These are phyloP conservation scores for Holacanthella duospinosa DNA, from an alignment of 2,888 invertebrate genomes.

Conservation along the genomic window DNA sequence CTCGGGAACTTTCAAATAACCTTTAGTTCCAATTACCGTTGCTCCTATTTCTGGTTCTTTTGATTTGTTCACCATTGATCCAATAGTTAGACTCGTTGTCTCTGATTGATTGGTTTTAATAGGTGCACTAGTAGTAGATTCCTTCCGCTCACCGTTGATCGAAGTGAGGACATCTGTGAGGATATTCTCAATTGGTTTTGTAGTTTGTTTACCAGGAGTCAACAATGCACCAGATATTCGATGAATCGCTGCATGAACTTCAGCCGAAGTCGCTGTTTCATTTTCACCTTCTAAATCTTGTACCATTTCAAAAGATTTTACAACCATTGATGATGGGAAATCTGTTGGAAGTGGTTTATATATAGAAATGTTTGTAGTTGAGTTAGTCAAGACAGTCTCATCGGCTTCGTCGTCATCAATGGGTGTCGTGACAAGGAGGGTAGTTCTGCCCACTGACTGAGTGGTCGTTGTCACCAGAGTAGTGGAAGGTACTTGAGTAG, in stretches of 20 bases:
- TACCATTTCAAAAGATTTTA: conserved; percentile 12
- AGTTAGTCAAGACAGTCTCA: conserved; percentile 18
- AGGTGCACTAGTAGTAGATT: neutral
- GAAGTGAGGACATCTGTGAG: conserved; percentile 33
- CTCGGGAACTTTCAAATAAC: conserved; percentile 15
- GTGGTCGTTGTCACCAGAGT: conserved; percentile 11
- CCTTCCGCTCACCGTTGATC: conserved; percentile 28
- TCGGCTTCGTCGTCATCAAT: conserved; percentile 21
- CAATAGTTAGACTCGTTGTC: neutral
- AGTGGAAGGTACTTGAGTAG: neutral
- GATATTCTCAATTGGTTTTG: conserved; percentile 34
- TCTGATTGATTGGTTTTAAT: neutral
- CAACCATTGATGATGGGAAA: neutral
- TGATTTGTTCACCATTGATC: conserved; percentile 1
- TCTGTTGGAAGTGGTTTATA: neutral
- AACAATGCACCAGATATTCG: conserved; percentile 36
- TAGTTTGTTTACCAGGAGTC: conserved; percentile 21
- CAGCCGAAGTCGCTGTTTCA: conserved; percentile 34
- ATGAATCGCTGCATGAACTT: conserved; percentile 37
- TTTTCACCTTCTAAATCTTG: conserved; percentile 27
- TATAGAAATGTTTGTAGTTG: neutral
- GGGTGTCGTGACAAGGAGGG: conserved; percentile 2
- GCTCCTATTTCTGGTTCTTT: neutral
- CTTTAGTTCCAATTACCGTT: conserved; percentile 1
- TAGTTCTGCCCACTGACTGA: conserved; percentile 8